Evolutionary conservation across 2,113 vertebrate genomes (phyloP).

Genomic region (Phrynocephalus versicolor): DNA sequence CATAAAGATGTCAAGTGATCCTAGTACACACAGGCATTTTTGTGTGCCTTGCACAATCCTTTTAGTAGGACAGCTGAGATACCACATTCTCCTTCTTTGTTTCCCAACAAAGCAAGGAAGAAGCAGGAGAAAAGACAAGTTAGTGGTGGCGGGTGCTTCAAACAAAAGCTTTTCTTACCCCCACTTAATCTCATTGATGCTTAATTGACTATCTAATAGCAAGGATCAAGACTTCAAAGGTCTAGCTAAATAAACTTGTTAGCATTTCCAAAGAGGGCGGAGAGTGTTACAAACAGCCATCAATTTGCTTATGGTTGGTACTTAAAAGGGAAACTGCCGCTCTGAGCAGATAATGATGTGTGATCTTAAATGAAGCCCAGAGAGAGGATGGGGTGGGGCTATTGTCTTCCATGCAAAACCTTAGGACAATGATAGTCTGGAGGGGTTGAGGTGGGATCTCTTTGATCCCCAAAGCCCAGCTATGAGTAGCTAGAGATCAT

Average conservation of each 20-base stretch:
- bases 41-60: conserved; percentile 16
- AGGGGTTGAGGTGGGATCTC: conserved; percentile 46
- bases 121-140: conserved; percentile 32
- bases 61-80: neutral
- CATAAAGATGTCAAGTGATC: neutral
- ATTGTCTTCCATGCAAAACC: conserved; percentile 40
- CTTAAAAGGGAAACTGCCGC: conserved; percentile 41
- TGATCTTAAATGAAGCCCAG: conserved; percentile 42
- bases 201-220: conserved; percentile 72
- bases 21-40: conserved; percentile 26
- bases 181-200: conserved; percentile 64
- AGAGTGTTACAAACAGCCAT: conserved; percentile 57
- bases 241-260: conserved; percentile 64
- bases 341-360: conserved; percentile 54
- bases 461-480: conserved; percentile 35
- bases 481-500: neutral
- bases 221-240: conserved; percentile 66
- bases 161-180: conserved; percentile 55
- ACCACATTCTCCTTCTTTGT: neutral
- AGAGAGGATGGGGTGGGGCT: neutral
- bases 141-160: conserved; percentile 62
- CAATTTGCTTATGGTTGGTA: conserved; percentile 42
- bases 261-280: conserved; percentile 66
- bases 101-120: conserved; percentile 45
- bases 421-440: conserved; percentile 44